These are phyloP conservation scores for Caenorhabditis plicata DNA, from an alignment of 2,888 invertebrate genomes.

Conservation along the genomic window DNA sequence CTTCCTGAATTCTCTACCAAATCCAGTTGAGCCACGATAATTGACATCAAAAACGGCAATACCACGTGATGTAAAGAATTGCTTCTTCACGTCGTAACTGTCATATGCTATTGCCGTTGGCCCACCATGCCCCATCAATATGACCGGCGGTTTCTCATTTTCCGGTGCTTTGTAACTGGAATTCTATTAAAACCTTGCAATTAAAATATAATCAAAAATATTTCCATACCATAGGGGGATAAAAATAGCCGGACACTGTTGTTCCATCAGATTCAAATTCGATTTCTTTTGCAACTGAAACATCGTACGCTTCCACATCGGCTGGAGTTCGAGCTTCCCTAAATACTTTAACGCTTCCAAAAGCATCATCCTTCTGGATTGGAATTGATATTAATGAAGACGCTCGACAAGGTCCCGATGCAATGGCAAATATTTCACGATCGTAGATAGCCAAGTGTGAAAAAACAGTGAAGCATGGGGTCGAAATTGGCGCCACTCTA, in stretches of 20 bases:
- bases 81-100: constrained; percentile 65
- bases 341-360: not conserved
- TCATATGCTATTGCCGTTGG: constrained; percentile 65
- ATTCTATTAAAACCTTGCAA: constrained; percentile 48
- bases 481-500: constrained; percentile 10
- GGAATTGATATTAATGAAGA: constrained; percentile 60
- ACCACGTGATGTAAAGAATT: constrained; percentile 64
- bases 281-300: constrained; percentile 66
- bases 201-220: not conserved
- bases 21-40: constrained; percentile 68
- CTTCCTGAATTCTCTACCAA: constrained; percentile 66
- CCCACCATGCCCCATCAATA: constrained; percentile 68
- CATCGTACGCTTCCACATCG: constrained; percentile 53
- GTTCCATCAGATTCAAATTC: constrained; percentile 55
- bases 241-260: constrained; percentile 51
- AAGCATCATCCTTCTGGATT: not conserved
- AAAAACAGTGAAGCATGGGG: constrained; percentile 39
- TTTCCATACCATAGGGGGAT: constrained; percentile 60
- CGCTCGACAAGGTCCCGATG: constrained; percentile 63
- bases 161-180: constrained; percentile 60
- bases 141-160: constrained; percentile 66
- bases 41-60: constrained; percentile 68
- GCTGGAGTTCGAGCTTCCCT: constrained; percentile 25
- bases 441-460: constrained; percentile 31
- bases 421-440: constrained; percentile 63